Conservation (phyloP, 1,140 invertebrate genomes). For the Solen grandis region DNA sequence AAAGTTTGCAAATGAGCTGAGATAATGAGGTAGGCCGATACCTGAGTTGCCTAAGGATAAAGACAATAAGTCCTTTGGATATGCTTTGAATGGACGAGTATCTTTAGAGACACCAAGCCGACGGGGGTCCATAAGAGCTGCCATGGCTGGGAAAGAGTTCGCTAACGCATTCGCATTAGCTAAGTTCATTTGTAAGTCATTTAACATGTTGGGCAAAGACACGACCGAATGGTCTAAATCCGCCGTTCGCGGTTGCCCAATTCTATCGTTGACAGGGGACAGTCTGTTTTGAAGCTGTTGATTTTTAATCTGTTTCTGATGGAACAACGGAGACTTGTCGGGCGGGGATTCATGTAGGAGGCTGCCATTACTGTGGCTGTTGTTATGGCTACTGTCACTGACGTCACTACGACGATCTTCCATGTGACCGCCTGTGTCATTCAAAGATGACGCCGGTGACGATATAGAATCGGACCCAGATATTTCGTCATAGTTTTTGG, state of each 20-base stretch:
- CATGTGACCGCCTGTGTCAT: slow-evolving; percentile 50
- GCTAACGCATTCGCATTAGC: slow-evolving; percentile 42
- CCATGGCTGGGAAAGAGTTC: slow-evolving; percentile 58
- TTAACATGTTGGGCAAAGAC: slow-evolving; percentile 20
- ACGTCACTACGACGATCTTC: slow-evolving; percentile 58
- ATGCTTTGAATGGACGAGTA: slow-evolving; percentile 65
- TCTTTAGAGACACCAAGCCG: slow-evolving; percentile 47
- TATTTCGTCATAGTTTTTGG: slow-evolving; percentile 58
- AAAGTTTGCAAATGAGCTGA: slow-evolving; percentile 48
- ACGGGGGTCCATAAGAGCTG: slow-evolving; percentile 61
- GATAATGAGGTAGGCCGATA: slow-evolving; percentile 30
- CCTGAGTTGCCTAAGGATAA: slow-evolving; percentile 52
- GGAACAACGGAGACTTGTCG: slow-evolving; percentile 39
- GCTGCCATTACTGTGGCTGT: slow-evolving; percentile 34
- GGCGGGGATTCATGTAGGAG: slow-evolving; percentile 37
- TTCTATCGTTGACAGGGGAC: slow-evolving; percentile 45
- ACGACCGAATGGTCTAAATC: not conserved
- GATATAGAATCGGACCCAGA: slow-evolving; percentile 60
- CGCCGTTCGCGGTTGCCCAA: slow-evolving; percentile 28
- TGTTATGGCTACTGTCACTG: slow-evolving; percentile 13
- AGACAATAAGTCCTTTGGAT: slow-evolving; percentile 62
- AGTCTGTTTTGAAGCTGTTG: slow-evolving; percentile 25
- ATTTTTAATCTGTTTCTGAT: slow-evolving; percentile 51
- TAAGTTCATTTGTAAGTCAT: slow-evolving; percentile 30
- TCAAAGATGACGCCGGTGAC: slow-evolving; percentile 55